phyloP scores from a whole-genome alignment of 2,888 invertebrate species.

The Nebria salina region DNA sequence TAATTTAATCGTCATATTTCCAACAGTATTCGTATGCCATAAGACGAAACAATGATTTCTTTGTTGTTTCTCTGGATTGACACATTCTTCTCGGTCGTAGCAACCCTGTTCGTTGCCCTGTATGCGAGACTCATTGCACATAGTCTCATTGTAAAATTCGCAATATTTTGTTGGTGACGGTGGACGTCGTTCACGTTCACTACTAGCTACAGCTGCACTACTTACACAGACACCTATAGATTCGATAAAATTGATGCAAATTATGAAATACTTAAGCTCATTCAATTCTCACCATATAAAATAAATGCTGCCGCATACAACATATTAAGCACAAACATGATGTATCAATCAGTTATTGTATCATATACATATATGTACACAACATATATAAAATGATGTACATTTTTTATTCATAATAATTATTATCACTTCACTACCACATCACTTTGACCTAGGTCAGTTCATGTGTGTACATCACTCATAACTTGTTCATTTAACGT shows the following conservation, averaged over 20 bases:
- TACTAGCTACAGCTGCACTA: conserved; percentile 51
- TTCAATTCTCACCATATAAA: conserved; percentile 24
- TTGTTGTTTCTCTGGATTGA: conserved; percentile 66
- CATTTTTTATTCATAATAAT: conserved; percentile 5
- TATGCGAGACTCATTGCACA: conserved; percentile 63
- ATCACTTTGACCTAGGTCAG: conserved; percentile 42
- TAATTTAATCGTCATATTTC: conserved; percentile 62
- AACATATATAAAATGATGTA: background rate
- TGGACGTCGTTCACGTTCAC: conserved; percentile 48
- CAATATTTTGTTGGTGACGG: conserved; percentile 67
- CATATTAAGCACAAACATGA: conserved; percentile 32
- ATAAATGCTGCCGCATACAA: conserved; percentile 26
- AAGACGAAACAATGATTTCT: conserved; percentile 84
- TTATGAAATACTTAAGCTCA: background rate
- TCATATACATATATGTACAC: background rate
- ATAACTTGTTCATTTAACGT: background rate
- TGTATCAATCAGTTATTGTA: conserved; percentile 8
- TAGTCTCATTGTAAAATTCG: conserved; percentile 74
- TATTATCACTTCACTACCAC: conserved; percentile 17
- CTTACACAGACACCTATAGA: conserved; percentile 29
- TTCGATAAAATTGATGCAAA: background rate
- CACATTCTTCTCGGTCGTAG: conserved; percentile 71
- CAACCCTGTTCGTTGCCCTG: conserved; percentile 63
- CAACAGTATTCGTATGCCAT: conserved; percentile 78
- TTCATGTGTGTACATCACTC: background rate